Conservation (phyloP, 2,113 vertebrate species). For the Lophura nycthemera region DNA sequence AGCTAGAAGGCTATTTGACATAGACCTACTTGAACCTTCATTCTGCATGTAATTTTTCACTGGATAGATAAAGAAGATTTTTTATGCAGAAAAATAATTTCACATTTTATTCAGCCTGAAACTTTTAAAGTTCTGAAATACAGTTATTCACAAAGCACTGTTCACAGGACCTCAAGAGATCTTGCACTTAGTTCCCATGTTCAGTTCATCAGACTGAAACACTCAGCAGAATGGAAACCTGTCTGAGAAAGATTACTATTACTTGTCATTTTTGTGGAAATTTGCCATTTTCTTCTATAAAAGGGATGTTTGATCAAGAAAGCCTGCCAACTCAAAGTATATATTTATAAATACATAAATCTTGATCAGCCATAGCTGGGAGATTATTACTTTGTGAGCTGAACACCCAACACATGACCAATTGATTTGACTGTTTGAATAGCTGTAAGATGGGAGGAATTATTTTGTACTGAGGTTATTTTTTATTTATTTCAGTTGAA, state of each 20-base stretch:
- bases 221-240: constrained; percentile 28
- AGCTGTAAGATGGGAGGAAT: constrained; percentile 31
- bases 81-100: neutral
- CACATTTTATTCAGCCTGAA: neutral
- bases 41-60: neutral
- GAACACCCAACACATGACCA: constrained; percentile 45
- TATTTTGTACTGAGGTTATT: constrained; percentile 41
- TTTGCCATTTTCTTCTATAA: constrained; percentile 57
- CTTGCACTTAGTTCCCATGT: constrained; percentile 3
- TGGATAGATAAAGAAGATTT: neutral
- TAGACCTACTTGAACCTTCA: neutral
- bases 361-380: constrained; percentile 25
- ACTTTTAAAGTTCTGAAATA: neutral
- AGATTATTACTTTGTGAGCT: constrained; percentile 16
- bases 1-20: neutral
- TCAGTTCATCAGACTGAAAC: constrained; percentile 16
- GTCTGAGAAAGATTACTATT: constrained; percentile 52
- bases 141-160: neutral
- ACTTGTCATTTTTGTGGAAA: constrained; percentile 56
- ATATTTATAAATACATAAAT: constrained; percentile 66
- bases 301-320: constrained; percentile 31
- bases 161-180: neutral
- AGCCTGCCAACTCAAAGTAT: constrained; percentile 36
- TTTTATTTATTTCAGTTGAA: constrained; percentile 65
- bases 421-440: constrained; percentile 47